A percentile compares a stretch with the other conserved stretches of the same genome.
Conservation (phyloP, 2,113 vertebrate species). For the Cyrtonyx montezumae region DNA sequence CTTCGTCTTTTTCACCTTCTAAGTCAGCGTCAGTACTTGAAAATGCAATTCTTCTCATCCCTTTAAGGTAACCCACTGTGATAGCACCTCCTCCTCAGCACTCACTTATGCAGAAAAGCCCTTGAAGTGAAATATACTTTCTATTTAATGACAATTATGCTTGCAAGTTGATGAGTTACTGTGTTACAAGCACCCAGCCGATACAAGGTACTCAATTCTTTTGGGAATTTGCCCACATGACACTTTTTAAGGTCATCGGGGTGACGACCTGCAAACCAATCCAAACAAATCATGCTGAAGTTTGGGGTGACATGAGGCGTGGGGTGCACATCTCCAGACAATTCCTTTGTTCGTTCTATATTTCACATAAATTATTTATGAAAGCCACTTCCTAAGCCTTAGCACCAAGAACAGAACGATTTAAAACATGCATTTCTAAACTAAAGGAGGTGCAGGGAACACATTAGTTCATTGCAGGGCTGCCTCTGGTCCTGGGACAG, state of each 20-base stretch:
- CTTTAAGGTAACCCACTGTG: background rate
- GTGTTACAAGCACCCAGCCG: background rate
- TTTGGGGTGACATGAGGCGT: background rate
- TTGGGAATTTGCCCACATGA: background rate
- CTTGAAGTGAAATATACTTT: background rate
- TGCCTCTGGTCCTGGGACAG: background rate
- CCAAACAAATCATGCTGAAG: background rate
- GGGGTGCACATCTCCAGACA: background rate
- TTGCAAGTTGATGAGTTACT: background rate
- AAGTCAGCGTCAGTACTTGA: background rate
- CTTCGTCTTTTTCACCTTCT: background rate
- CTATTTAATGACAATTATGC: background rate
- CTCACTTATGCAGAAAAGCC: background rate
- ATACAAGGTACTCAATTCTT: background rate
- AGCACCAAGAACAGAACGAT: background rate
- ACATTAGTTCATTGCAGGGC: accelerated
- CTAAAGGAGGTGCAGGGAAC: background rate
- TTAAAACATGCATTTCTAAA: slow-evolving; percentile 5
- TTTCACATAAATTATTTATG: background rate
- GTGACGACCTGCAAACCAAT: background rate
- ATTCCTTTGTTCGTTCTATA: background rate
- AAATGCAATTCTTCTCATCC: background rate
- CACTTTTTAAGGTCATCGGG: slow-evolving; percentile 22
- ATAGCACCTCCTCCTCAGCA: background rate
- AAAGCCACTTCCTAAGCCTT: background rate